Evolutionary conservation across 1,140 invertebrate genomes (phyloP).

Genomic region (Lerema accius): DNA sequence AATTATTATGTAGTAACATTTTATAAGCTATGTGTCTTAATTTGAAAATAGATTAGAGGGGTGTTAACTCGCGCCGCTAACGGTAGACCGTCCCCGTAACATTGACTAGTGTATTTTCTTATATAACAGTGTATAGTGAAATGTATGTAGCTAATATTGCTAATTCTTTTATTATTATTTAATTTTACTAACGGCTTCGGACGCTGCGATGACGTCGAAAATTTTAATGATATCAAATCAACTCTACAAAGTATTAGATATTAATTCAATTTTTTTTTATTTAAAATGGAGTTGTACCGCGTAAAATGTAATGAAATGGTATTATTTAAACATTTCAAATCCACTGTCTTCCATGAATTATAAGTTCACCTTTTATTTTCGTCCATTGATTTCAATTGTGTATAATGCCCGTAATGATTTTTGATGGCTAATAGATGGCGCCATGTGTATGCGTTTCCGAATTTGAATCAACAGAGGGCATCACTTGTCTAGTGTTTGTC

Average conservation of each 20-base stretch:
- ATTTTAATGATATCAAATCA: too few species aligned
- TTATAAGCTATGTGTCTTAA: too few species aligned
- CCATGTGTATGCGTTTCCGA: background rate
- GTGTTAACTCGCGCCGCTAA: too few species aligned
- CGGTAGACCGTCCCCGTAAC: too few species aligned
- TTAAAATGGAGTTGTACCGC: background rate
- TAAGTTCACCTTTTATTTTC: background rate
- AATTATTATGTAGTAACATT: too few species aligned
- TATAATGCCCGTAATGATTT: too few species aligned
- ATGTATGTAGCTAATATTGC: constrained; percentile 6
- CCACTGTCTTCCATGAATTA: background rate
- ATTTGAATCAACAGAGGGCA: background rate
- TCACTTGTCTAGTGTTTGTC: background rate
- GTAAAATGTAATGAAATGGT: background rate
- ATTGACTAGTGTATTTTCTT: constrained; percentile 5
- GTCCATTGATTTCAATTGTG: too few species aligned
- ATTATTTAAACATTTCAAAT: background rate
- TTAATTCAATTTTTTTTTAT: background rate
- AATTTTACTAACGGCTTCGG: constrained; percentile 6
- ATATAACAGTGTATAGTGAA: constrained; percentile 6
- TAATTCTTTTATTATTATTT: constrained; percentile 11
- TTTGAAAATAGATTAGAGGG: too few species aligned
- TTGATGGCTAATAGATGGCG: background rate
- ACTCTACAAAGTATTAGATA: too few species aligned
- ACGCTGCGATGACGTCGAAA: constrained; percentile 8